Evolutionary conservation across 2,797 vertebrate species (phyloP), one percentile per base, ranked within the genome.

Genomic region (Rhodeus uyekii): DNA sequence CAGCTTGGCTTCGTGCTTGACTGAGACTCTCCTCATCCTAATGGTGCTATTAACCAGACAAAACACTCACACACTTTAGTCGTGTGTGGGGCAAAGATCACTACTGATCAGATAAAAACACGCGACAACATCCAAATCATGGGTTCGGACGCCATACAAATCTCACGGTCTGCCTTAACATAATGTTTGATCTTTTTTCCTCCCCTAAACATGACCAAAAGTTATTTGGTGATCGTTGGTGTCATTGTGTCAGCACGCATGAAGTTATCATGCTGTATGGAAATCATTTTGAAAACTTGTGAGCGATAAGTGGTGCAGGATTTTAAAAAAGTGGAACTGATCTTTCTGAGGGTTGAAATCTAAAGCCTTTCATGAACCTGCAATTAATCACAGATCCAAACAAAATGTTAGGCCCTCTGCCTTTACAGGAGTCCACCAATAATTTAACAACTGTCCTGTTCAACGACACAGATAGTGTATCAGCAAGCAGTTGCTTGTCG

Each of bases 31-130:
- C 72, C 46, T 32, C 65, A n/a, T 81, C 12, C 83, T 85, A 88
- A 90, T 87, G 86, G 84, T 50, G 19, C 84, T 86, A 89, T 90
- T 86, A 90, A 63, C 83, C 78, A 81, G 78, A 63, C 74, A 86
- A 74, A 71, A 82, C 75, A 75, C 76, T 83, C 69, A 50, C 74
- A 84, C 78, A 80, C 34, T 76, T 50, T 55, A 81, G 67, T 65
- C 53, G 76, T 74, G 76, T 72, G 76, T 79, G 76, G 79, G 65
- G 48, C 65, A 83, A 73, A 64, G 81, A 80, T 27, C 63, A 76
- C 60, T 58, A 34, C 32, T 67, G 72, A 61, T 63, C 80, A 81
- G 39, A 48, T 82, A 76, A 76, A 76, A 76, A 68, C 73, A 68
- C 50, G 73, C 80, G 63, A 75, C 80, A 74, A 53, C 58, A 22